Evolutionary conservation across 2,888 invertebrate species (phyloP).

Genomic region (Dioctria linearis): DNA sequence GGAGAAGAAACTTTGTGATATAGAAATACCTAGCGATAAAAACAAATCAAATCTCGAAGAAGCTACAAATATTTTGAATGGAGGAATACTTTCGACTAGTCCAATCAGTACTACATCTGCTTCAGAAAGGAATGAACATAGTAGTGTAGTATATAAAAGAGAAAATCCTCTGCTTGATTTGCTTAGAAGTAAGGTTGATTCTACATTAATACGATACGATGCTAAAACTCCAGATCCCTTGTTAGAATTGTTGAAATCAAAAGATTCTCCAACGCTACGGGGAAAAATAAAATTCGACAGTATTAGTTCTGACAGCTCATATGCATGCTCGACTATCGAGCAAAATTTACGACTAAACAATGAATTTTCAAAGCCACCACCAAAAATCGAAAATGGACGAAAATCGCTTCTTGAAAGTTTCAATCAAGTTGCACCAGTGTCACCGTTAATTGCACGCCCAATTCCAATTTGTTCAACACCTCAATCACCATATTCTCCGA

Average conservation of each 20-base stretch:
- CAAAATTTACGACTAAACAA: slow-evolving; percentile 34
- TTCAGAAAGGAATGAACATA: slow-evolving; percentile 19
- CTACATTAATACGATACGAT: slow-evolving; percentile 44
- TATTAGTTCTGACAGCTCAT: slow-evolving; percentile 39
- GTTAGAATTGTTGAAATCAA: slow-evolving; percentile 15
- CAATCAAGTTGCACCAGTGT: slow-evolving; percentile 48
- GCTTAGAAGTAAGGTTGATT: slow-evolving; percentile 53
- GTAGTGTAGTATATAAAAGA: neutral
- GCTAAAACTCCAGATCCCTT: slow-evolving; percentile 50
- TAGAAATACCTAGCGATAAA: neutral
- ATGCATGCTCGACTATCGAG: slow-evolving; percentile 18
- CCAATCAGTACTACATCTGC: neutral
- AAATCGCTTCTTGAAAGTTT: slow-evolving; percentile 56
- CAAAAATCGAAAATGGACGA: slow-evolving; percentile 50
- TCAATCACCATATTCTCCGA: slow-evolving; percentile 19
- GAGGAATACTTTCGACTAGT: neutral
- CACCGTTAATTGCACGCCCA: slow-evolving; percentile 25
- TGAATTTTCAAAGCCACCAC: slow-evolving; percentile 6
- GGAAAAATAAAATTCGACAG: slow-evolving; percentile 25
- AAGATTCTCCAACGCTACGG: slow-evolving; percentile 4
- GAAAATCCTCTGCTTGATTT: slow-evolving; percentile 53
- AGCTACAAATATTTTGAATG: neutral
- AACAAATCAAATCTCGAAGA: neutral
- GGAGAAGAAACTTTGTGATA: slow-evolving; percentile 56
- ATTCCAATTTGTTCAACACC: slow-evolving; percentile 12